phyloP scores from a whole-genome alignment of 2,797 vertebrate species.

The Oreochromis grahami region DNA sequence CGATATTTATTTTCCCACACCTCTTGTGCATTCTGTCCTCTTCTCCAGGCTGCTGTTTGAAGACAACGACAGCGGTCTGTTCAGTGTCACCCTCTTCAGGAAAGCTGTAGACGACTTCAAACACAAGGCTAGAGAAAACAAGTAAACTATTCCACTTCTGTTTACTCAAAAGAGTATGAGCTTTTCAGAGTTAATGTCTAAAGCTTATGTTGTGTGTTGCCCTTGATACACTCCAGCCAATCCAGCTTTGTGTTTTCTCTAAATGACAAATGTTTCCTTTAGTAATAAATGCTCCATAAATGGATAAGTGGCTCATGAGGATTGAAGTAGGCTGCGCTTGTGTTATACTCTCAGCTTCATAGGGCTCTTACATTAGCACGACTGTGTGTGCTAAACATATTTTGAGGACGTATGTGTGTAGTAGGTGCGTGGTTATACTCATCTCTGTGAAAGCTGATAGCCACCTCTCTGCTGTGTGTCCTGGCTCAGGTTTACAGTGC shows the following conservation, averaged over 20 bases:
- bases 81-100: conserved; percentile 92
- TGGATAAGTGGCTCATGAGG: not conserved
- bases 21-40: not conserved
- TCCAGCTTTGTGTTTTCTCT: not conserved
- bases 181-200: not conserved
- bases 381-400: not conserved
- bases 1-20: not conserved
- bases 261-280: not conserved
- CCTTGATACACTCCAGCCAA: not conserved
- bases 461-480: conserved; percentile 18
- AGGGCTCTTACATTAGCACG: conserved; percentile 20
- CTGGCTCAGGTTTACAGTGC: conserved; percentile 85
- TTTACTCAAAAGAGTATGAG: not conserved
- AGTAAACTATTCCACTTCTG: conserved; percentile 72
- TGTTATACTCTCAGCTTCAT: not conserved
- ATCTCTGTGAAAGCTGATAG: not conserved
- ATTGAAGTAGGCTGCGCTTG: not conserved
- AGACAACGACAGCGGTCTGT: conserved; percentile 93
- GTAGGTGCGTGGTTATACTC: not conserved
- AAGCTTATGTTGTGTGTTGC: not conserved
- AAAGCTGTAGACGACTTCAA: conserved; percentile 97
- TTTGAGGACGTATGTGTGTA: not conserved
- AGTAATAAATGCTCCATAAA: not conserved
- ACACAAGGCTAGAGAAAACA: conserved; percentile 96
- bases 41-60: conserved; percentile 87